A percentile compares a stretch with the other conserved stretches of the same genome.
Evolutionary conservation across 2,797 vertebrate species (phyloP).

Genomic region (Sciaenops ocellatus): DNA sequence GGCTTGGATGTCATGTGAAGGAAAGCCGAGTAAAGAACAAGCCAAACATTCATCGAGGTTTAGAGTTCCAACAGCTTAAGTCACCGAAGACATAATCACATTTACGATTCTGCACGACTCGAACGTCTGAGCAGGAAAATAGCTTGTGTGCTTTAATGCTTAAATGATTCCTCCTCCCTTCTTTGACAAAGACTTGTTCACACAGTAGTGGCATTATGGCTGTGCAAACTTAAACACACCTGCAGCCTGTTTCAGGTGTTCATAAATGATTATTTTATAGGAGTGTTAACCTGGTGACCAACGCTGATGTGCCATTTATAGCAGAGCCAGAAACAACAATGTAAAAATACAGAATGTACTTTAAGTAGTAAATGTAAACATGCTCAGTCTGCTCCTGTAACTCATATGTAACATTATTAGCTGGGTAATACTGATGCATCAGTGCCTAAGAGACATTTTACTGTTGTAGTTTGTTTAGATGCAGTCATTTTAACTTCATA

Average conservation of each 20-base stretch:
- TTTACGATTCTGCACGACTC: slow-evolving; percentile 27
- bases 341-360: not conserved
- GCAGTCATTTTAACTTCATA: not conserved
- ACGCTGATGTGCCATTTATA: not conserved
- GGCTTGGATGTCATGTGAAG: slow-evolving; percentile 29
- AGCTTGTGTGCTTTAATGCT: slow-evolving; percentile 25
- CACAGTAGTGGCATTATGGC: slow-evolving; percentile 44
- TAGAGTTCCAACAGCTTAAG: slow-evolving; percentile 42
- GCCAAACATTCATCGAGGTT: slow-evolving; percentile 38
- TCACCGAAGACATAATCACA: slow-evolving; percentile 37
- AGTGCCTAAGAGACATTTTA: not conserved
- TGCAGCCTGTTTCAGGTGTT: slow-evolving; percentile 19
- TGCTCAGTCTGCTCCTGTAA: not conserved
- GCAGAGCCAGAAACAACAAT: not conserved
- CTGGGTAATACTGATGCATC: not conserved
- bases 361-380: not conserved
- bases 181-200: slow-evolving; percentile 35
- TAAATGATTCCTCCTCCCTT: slow-evolving; percentile 13
- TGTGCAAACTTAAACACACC: slow-evolving; percentile 41
- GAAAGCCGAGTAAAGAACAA: slow-evolving; percentile 23
- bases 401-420: not conserved
- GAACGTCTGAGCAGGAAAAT: slow-evolving; percentile 33
- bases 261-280: not conserved
- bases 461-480: not conserved
- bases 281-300: not conserved